Evolutionary conservation across 2,888 invertebrate species (phyloP), one percentile per base, ranked within the genome.

Genomic region (Dicycla oo): DNA sequence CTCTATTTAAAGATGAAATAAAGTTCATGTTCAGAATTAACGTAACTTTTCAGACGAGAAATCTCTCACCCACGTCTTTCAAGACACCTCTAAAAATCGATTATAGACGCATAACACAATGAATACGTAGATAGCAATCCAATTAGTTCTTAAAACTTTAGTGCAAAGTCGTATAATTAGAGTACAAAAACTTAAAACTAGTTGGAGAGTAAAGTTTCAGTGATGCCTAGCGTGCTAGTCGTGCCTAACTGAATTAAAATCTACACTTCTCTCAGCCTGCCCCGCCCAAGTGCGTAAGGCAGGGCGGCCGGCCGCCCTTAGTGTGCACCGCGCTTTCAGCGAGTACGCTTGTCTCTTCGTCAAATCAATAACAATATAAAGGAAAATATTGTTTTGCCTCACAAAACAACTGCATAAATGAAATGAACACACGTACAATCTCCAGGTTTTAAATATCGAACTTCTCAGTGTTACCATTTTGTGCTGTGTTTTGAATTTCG

Each of bases 181-280:
- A 45, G 45, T 38, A 75, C 15, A 49, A 63, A 47, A 80, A 62
- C 61, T 64, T 67, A 57, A 60, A 78, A 62, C 57, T 67, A 67
- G 43, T 58, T 70, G 23, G 15, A 45, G 67, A 72, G 34, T 57
- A 54, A 68, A 82, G 56, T 58, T 79, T 75, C 75, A 83, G 79
- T 83, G 75, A 83, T 57, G 79, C 64, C 75, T 75, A 72, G 75
- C 68, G 67, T 58, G 72, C 69, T 83, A 83, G 82, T 86, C 73
- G 76, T 56, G 57, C 54, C 83, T 94, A 94, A 94, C 88, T 92
- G 89, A 92, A 94, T 95, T 94, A 93, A 88, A 89, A 84, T 85
- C 83, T 84, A 84, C 86, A 83, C 62, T 82, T 71, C 81, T 83
- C 81, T 82, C 70, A 69, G 75, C 71, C 79, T 76, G 88, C 90